Conservation (phyloP, 2,113 vertebrate species). For the Pyxicephalus adspersus region DNA sequence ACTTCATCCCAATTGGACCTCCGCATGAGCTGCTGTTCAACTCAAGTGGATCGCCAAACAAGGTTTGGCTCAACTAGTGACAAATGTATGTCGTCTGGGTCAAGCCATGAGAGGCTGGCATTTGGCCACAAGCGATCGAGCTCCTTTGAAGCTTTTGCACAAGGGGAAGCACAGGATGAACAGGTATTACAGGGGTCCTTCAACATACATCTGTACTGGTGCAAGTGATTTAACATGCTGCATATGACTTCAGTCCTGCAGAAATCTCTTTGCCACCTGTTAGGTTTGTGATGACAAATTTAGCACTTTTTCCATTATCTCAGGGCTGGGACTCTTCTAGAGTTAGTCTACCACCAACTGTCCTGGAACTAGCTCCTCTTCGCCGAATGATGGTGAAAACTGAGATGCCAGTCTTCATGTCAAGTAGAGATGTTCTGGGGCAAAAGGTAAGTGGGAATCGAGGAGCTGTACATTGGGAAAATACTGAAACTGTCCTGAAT, state of each 20-base stretch:
- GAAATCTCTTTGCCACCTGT: too few relatives aligned
- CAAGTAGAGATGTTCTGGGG: conserved; percentile 50
- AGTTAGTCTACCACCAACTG: conserved; percentile 51
- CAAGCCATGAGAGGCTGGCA: conserved; percentile 22
- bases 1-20: background rate
- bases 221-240: too few relatives aligned
- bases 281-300: too few relatives aligned
- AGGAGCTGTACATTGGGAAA: background rate
- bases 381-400: conserved; percentile 48
- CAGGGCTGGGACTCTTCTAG: conserved; percentile 36
- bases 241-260: background rate
- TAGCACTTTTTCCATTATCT: background rate
- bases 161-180: conserved; percentile 36
- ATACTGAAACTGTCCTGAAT: too few relatives aligned
- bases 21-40: conserved; percentile 8
- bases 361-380: conserved; percentile 65
- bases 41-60: too few relatives aligned
- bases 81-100: too few relatives aligned
- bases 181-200: background rate
- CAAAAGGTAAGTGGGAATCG: conserved; percentile 59
- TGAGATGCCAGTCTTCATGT: conserved; percentile 47
- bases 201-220: too few relatives aligned
- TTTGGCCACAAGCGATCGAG: conserved; percentile 51
- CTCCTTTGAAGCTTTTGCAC: conserved; percentile 57
- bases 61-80: too few relatives aligned